These are phyloP conservation scores for Parauchenoglanis punctatus DNA, from an alignment of 2,797 vertebrate species.

Conservation along the genomic window DNA sequence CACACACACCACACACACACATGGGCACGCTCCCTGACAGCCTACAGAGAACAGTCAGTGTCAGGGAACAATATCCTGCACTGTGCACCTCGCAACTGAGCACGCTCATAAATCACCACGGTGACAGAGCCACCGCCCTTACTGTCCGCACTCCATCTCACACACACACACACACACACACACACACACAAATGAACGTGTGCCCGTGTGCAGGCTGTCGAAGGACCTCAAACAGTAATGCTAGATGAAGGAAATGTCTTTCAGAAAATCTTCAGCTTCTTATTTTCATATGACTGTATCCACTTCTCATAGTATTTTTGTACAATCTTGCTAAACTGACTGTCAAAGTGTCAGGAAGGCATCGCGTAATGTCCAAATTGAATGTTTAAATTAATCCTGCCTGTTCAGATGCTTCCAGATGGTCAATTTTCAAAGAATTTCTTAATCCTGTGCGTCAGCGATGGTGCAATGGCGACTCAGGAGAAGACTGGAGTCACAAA, in stretches of 20 bases:
- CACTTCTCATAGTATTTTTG: constrained; percentile 4
- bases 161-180: constrained; percentile 53
- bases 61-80: constrained; percentile 83
- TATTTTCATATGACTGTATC: neutral
- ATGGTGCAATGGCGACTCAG: neutral
- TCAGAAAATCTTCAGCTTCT: constrained; percentile 30
- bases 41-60: constrained; percentile 75
- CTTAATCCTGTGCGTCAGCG: constrained; percentile 7
- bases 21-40: constrained; percentile 59
- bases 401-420: constrained; percentile 9
- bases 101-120: constrained; percentile 84
- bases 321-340: constrained; percentile 9
- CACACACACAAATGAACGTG: constrained; percentile 45
- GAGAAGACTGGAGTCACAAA: neutral
- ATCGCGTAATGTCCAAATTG: neutral
- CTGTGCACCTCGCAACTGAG: constrained; percentile 77
- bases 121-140: constrained; percentile 80
- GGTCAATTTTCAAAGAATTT: constrained; percentile 1
- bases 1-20: constrained; percentile 49
- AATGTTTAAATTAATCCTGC: constrained; percentile 2
- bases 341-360: neutral
- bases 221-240: constrained; percentile 52
- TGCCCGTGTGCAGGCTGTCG: constrained; percentile 48
- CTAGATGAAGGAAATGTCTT: constrained; percentile 45
- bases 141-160: constrained; percentile 72